Evolutionary conservation across 35 echinoderm and acorn worm genomes (phyloP).

Genomic region (Lytechinus variegatus): DNA sequence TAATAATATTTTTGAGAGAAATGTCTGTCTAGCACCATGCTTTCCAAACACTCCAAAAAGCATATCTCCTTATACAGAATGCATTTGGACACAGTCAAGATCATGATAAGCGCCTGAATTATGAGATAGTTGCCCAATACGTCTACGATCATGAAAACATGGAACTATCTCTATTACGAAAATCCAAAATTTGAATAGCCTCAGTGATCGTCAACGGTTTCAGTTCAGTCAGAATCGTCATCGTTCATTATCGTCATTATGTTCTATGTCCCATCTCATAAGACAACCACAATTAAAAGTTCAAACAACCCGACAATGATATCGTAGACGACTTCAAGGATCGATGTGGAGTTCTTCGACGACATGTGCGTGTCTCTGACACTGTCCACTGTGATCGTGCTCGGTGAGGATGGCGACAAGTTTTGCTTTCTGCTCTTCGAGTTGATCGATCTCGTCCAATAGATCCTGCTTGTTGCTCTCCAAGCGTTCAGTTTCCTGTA

Average conservation of each 20-base stretch:
- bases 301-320: neutral
- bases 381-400: conserved; percentile 36
- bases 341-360: conserved; percentile 29
- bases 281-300: neutral
- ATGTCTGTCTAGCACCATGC: too few relatives aligned
- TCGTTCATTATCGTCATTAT: neutral
- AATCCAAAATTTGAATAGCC: neutral
- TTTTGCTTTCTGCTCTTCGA: conserved; percentile 22
- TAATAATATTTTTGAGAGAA: too few relatives aligned
- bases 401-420: conserved; percentile 19
- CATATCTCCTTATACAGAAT: too few relatives aligned
- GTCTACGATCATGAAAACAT: too few relatives aligned
- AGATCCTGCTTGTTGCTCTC: conserved; percentile 32
- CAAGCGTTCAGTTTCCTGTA: conserved; percentile 14
- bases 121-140: too few relatives aligned
- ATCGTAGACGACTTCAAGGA: neutral
- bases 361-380: conserved; percentile 2
- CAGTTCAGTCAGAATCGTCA: neutral
- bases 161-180: too few relatives aligned
- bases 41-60: too few relatives aligned
- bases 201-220: neutral
- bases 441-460: conserved; percentile 34
- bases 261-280: neutral
- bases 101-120: too few relatives aligned
- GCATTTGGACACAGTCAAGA: too few relatives aligned